Percentiles rank a stretch among this genome's conserved stretches.
Evolutionary conservation across 2,113 vertebrate species (phyloP).

Genomic region (Megaceryle maxima): DNA sequence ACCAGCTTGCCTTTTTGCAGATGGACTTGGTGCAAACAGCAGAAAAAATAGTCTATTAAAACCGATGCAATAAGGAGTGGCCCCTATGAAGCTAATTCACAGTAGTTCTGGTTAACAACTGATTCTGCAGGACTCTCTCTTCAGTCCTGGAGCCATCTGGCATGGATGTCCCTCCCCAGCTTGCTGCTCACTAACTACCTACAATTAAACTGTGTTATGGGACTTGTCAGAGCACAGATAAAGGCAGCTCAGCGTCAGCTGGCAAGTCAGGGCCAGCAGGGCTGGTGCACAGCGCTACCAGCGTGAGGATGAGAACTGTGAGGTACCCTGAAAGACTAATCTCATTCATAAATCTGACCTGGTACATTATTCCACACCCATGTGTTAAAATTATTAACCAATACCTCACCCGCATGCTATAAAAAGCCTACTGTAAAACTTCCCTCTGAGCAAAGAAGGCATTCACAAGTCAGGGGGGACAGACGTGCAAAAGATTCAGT

Average conservation of each 20-base stretch:
- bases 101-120: not conserved
- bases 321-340: not conserved
- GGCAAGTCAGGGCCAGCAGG: not conserved
- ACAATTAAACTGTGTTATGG: not conserved
- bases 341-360: not conserved
- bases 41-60: not conserved
- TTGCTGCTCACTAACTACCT: not conserved
- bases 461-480: not conserved
- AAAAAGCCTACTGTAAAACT: not conserved
- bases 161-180: not conserved
- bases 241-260: not conserved
- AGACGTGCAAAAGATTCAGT: not conserved
- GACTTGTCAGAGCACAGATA: too few relatives aligned
- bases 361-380: not conserved
- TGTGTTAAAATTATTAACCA: not conserved
- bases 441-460: not conserved
- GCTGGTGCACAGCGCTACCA: not conserved
- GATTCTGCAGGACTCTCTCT: not conserved
- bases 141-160: accelerated
- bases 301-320: not conserved
- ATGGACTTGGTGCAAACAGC: not conserved
- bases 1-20: not conserved
- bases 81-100: not conserved
- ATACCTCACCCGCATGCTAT: not conserved
- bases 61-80: not conserved